Conservation (phyloP, 2,797 vertebrate species). For the Pagetopsis macropterus region DNA sequence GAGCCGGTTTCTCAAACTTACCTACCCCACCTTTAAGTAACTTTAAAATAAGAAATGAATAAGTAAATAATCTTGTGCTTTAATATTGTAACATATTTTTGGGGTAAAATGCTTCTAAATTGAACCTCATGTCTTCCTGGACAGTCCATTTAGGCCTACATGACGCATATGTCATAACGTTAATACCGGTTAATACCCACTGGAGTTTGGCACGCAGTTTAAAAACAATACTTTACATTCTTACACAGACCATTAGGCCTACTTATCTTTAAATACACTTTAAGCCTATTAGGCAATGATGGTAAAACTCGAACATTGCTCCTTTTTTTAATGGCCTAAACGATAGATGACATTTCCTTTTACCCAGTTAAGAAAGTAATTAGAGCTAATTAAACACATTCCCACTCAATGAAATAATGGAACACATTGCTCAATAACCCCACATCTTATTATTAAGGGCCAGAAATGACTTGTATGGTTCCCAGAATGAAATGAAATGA, state of each 20-base stretch:
- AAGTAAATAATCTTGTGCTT: background rate
- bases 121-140: background rate
- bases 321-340: background rate
- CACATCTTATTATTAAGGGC: background rate
- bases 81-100: background rate
- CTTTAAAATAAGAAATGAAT: conserved; percentile 1
- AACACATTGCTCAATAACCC: background rate
- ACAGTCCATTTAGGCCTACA: too few species aligned
- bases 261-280: background rate
- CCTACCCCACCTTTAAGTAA: too few species aligned
- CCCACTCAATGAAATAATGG: background rate
- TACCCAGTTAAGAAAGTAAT: background rate
- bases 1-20: too few species aligned
- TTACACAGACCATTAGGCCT: background rate
- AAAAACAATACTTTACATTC: background rate
- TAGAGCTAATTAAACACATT: background rate
- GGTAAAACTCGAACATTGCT: background rate
- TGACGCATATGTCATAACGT: background rate
- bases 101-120: background rate
- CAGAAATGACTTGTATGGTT: background rate
- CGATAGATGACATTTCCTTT: background rate
- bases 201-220: background rate
- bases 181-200: background rate
- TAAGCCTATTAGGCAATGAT: too few species aligned
- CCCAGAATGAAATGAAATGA: background rate